phyloP scores from a whole-genome alignment of 1,140 invertebrate species.

The Octopus sinensis region DNA sequence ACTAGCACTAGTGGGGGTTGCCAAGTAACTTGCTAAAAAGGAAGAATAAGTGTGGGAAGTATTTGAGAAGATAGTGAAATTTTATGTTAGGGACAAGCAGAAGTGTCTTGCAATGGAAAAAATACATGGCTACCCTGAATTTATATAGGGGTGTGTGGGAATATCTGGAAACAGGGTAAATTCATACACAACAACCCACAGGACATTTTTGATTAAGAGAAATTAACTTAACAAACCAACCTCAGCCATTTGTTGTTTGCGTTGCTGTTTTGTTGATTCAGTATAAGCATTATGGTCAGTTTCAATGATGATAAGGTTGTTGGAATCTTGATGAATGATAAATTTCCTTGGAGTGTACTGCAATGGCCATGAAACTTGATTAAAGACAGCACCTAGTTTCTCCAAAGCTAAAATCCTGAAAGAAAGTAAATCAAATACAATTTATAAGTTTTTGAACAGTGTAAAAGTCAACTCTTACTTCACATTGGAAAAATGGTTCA shows the following conservation, averaged over 20 bases:
- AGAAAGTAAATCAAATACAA: conserved; percentile 13
- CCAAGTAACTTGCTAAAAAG: no score
- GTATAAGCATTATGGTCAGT: conserved; percentile 99
- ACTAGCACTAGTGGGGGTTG: no score
- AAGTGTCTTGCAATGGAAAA: no score
- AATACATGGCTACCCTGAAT: no score
- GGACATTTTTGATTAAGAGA: no score
- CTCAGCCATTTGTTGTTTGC: conserved; percentile 76
- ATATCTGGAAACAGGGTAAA: no score
- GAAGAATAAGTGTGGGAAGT: no score
- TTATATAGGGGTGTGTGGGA: no score
- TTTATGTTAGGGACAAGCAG: no score
- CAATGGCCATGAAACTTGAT: conserved; percentile 78
- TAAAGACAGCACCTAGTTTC: conserved; percentile 97
- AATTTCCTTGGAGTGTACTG: conserved; percentile 96
- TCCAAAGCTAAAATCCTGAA: conserved; percentile 89
- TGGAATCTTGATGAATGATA: conserved; percentile 87
- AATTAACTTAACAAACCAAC: conserved; percentile 46
- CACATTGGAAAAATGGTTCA: no score
- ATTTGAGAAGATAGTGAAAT: no score
- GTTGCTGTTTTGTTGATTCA: conserved; percentile 89
- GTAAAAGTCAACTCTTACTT: background rate
- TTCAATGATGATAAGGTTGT: conserved; percentile 84
- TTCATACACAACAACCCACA: no score
- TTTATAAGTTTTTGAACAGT: background rate